Base-by-base conservation (phyloP, 2,113 vertebrate genomes). In the Apodemus speciosus region DNA sequence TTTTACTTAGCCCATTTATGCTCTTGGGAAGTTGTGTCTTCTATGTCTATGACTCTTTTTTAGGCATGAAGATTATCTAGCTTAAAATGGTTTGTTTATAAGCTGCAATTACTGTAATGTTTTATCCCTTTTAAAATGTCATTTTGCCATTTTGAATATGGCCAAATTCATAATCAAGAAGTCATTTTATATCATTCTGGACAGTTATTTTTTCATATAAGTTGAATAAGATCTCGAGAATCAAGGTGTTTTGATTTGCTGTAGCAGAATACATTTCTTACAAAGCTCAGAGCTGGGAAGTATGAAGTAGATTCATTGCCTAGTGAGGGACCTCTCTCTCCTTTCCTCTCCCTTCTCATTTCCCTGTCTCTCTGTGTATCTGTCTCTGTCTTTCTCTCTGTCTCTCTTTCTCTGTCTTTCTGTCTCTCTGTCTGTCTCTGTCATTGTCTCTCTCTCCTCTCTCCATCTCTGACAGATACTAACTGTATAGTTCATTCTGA, bases 131-230 rank as follows among this genome's bases (percentile, higher is more conserved):
- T 89, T 92, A 66, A 32, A 66, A 56, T 64, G n/a, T 64, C n/a
- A 62, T 23, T 96, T 95, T 88, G 93, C 88, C 69, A 81, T 97
- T 97, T 85, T 27, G 8, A 88, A 85, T 97, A 97, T 96, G 84
- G n/a, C 56, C 93, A 90, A 85, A 27, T 77, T 68, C 9, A 46
- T 20, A 94, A 81, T 30, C 6, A 93, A 60, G 72, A 96, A n/a
- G 89, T 93, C 3, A 92, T 71, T 85, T 40, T 92, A 35, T 92
- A 58, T 83, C 53, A 25, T 68, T 60, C 3, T 77, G 58, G 93
- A 58, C 35, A 90, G 64, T 93, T 77, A 69, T 27, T 27, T 13
- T 81, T 87, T 64, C 43, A 92, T 1, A 9, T 96, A 40, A 92
- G 64, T 77, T 97, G 96, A 68, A 91, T 94, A 95, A 94, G 86